Percentiles rank a stretch among this genome's conserved stretches.
phyloP scores from a whole-genome alignment of 2,797 vertebrate genomes.

The Sebastes trivittatus region DNA sequence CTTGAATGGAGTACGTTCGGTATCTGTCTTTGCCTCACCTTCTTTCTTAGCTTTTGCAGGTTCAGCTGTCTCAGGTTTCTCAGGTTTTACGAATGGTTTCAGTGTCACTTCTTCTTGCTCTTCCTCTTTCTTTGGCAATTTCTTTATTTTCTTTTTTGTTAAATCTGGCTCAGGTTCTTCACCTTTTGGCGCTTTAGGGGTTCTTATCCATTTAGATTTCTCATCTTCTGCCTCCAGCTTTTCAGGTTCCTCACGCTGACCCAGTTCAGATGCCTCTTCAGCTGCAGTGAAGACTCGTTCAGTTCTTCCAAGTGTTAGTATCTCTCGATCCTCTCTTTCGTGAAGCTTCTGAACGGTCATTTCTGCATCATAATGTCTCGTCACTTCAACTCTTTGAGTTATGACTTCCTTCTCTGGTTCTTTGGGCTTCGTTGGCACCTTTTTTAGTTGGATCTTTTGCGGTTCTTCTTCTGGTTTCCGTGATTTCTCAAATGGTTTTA shows the following conservation, averaged over 20 bases:
- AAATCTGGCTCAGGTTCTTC: conserved; percentile 49
- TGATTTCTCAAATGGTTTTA: conserved; percentile 59
- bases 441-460: conserved; percentile 63
- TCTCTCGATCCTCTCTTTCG: conserved; percentile 48
- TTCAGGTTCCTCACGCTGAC: conserved; percentile 25
- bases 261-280: conserved; percentile 22
- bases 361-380: conserved; percentile 53
- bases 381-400: conserved; percentile 46
- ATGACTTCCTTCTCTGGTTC: conserved; percentile 54
- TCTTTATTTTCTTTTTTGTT: conserved; percentile 66
- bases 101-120: conserved; percentile 58
- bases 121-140: conserved; percentile 50
- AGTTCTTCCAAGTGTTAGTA: conserved; percentile 25
- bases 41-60: conserved; percentile 23
- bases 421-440: conserved; percentile 61
- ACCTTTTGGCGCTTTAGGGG: conserved; percentile 13
- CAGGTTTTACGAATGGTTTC: conserved; percentile 67
- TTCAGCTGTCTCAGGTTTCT: conserved; percentile 19
- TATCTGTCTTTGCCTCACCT: conserved; percentile 27
- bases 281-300: conserved; percentile 32
- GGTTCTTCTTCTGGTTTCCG: conserved; percentile 52
- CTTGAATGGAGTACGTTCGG: conserved; percentile 18
- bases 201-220: conserved; percentile 54
- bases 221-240: conserved; percentile 37
- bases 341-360: conserved; percentile 40